Evolutionary conservation across 2,888 invertebrate species (phyloP).

Genomic region (Smittia aterrima): DNA sequence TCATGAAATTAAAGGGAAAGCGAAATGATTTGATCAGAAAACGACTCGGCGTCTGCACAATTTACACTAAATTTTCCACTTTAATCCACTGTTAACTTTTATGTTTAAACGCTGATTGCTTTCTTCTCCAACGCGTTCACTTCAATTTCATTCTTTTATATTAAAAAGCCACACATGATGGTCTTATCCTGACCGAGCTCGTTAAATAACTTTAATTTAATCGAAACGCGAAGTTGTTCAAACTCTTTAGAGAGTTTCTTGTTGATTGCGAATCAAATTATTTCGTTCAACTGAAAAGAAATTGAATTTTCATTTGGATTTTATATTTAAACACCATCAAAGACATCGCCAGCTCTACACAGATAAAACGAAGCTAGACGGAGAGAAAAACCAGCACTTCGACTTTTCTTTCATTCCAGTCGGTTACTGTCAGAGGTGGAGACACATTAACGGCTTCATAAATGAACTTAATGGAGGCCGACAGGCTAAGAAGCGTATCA

Average conservation of each 20-base stretch:
- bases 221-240: too few species aligned
- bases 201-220: too few species aligned
- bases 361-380: neutral
- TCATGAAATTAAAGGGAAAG: neutral
- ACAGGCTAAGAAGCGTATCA: neutral
- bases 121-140: too few species aligned
- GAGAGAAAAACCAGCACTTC: constrained; percentile 1
- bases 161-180: too few species aligned
- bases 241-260: neutral
- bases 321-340: constrained; percentile 39
- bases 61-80: too few species aligned
- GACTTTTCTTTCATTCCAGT: constrained; percentile 22
- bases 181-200: too few species aligned
- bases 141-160: too few species aligned
- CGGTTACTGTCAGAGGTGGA: constrained; percentile 34
- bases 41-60: too few species aligned
- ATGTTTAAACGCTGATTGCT: too few species aligned
- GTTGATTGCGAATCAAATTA: constrained; percentile 31
- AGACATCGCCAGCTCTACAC: neutral
- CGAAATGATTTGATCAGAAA: too few species aligned
- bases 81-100: too few species aligned
- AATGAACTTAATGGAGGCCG: constrained; percentile 1
- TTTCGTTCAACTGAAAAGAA: constrained; percentile 41
- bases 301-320: constrained; percentile 39
- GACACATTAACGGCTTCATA: constrained; percentile 32